Percentiles rank a stretch among this genome's conserved stretches.
phyloP scores from a whole-genome alignment of 2,113 vertebrate species.

The Rhynchomys soricoides region DNA sequence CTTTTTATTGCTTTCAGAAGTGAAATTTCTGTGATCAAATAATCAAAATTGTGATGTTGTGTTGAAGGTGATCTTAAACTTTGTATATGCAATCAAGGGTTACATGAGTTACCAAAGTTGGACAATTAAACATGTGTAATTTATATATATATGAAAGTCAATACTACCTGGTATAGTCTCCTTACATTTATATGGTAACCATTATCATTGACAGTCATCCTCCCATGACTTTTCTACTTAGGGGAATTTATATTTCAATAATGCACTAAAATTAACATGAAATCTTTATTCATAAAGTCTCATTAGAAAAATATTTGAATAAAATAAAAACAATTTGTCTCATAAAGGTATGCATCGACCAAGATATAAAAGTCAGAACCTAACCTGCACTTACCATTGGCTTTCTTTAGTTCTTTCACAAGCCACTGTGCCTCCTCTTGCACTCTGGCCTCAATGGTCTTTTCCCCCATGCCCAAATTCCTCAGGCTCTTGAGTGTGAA shows the following conservation, averaged over 20 bases:
- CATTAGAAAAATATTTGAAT: background rate
- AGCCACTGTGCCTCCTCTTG: slow-evolving; percentile 38
- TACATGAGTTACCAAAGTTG: no score
- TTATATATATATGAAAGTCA: no score
- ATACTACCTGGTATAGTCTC: no score
- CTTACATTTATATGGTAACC: no score
- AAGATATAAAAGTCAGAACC: background rate
- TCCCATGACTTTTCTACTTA: no score
- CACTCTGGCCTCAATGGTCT: slow-evolving; percentile 7
- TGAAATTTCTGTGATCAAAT: no score
- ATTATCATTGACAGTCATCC: no score
- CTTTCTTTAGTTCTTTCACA: background rate
- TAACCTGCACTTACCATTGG: background rate
- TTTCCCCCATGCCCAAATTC: slow-evolving; percentile 78
- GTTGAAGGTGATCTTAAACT: no score
- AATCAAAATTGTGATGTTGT: no score
- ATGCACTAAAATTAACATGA: background rate
- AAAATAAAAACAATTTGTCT: background rate
- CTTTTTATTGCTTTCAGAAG: no score
- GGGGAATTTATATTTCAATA: background rate
- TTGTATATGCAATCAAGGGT: no score
- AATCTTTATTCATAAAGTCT: background rate
- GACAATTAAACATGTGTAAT: no score
- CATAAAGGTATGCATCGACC: background rate
- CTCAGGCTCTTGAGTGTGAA: background rate